phyloP scores from a whole-genome alignment of 2,888 invertebrate genomes.

The Drosophila subsilvestris region DNA sequence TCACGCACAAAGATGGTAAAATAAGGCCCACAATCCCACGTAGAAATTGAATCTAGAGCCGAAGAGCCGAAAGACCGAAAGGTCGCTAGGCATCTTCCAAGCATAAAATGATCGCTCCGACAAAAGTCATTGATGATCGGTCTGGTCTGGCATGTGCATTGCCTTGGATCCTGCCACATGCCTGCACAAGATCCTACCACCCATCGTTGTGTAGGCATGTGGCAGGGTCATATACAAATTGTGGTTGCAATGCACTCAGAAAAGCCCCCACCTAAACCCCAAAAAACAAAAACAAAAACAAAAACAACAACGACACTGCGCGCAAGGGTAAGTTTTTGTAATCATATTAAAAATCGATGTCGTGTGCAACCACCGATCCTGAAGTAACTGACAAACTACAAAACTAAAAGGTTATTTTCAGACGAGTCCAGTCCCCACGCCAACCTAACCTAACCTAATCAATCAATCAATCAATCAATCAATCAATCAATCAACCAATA shows the following conservation, averaged over 20 bases:
- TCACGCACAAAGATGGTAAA: conserved; percentile 84
- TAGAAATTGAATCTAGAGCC: conserved; percentile 18
- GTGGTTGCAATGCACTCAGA: too few species aligned
- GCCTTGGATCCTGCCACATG: conserved; percentile 24
- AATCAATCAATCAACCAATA: conserved; percentile 3
- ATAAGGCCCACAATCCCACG: conserved; percentile 73
- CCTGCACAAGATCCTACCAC: conserved; percentile 9
- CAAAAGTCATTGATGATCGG: conserved; percentile 31
- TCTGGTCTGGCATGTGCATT: conserved; percentile 14
- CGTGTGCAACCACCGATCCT: conserved; percentile 60
- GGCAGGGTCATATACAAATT: not conserved
- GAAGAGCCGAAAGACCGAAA: conserved; percentile 2
- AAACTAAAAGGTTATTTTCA: conserved; percentile 72
- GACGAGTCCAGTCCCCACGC: conserved; percentile 38
- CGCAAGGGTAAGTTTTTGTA: conserved; percentile 74
- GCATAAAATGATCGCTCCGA: conserved; percentile 69
- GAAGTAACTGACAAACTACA: conserved; percentile 37
- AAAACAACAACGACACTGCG: conserved; percentile 57
- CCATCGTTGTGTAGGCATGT: not conserved
- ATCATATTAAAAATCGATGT: conserved; percentile 73
- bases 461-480: conserved; percentile 17
- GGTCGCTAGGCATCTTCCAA: conserved; percentile 23
- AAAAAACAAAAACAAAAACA: conserved; percentile 21
- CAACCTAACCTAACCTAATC: conserved; percentile 12
- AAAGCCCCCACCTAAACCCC: not conserved